phyloP scores from a whole-genome alignment of 1,140 invertebrate genomes.

The Bombus sylvicola region DNA sequence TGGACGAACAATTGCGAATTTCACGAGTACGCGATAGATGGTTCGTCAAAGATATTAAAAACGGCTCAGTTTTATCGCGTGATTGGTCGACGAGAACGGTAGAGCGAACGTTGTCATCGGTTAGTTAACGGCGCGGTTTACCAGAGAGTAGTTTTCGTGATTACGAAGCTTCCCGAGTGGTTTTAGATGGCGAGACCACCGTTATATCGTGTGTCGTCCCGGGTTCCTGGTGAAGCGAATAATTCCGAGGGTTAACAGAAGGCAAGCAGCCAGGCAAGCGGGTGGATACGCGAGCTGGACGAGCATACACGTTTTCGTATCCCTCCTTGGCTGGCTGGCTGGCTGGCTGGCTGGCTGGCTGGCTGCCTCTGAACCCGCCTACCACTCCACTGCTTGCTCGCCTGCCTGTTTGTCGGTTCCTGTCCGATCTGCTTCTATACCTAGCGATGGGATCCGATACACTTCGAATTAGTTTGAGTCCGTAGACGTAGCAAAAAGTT shows the following conservation, averaged over 20 bases:
- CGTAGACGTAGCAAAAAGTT: too few species aligned
- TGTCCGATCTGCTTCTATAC: too few species aligned
- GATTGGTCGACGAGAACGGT: not conserved
- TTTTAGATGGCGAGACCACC: constrained; percentile 19
- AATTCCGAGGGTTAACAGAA: constrained; percentile 63
- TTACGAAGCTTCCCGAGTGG: not conserved
- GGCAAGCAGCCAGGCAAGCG: constrained; percentile 34
- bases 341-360: not conserved
- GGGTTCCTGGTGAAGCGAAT: constrained; percentile 32
- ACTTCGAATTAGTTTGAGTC: too few species aligned
- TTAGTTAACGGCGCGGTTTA: constrained; percentile 35
- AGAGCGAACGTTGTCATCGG: not conserved
- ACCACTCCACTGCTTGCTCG: not conserved
- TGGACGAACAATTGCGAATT: too few species aligned
- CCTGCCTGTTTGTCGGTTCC: too few species aligned
- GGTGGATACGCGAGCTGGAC: not conserved
- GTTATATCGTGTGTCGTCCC: constrained; percentile 21
- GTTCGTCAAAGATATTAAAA: not conserved
- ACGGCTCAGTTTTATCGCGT: not conserved
- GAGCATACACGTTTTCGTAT: constrained; percentile 39
- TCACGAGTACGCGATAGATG: too few species aligned
- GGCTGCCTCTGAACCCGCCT: not conserved
- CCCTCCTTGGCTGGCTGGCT: constrained; percentile 19
- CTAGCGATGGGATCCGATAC: too few species aligned
- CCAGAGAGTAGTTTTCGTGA: constrained; percentile 29